A percentile compares a stretch with the other conserved stretches of the same genome.
Conservation (phyloP, 2,797 vertebrate species). For the Melanotaenia parkinsoni region DNA sequence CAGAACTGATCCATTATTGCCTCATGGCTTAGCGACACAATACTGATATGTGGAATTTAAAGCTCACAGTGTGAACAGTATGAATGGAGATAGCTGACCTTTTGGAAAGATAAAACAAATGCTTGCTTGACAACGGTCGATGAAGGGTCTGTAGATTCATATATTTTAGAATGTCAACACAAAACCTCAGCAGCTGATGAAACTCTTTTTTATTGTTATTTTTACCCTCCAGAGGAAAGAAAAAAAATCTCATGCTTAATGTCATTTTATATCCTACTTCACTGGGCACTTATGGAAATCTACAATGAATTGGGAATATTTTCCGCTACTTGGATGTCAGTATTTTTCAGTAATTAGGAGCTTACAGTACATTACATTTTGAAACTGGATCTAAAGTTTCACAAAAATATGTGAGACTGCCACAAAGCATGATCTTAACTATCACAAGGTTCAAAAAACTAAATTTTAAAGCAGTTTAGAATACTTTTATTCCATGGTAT, state of each 20-base stretch:
- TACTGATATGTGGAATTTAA: neutral
- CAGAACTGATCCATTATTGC: conserved; percentile 15
- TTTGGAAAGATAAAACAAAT: conserved; percentile 9
- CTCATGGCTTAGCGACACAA: neutral
- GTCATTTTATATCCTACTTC: neutral
- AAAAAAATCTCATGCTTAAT: neutral
- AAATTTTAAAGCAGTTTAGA: no score
- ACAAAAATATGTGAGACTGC: neutral
- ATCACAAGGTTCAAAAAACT: neutral
- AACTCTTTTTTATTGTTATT: neutral
- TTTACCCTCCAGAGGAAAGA: no score
- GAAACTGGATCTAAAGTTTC: no score
- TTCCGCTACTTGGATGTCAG: no score
- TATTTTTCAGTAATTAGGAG: no score
- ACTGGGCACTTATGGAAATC: neutral
- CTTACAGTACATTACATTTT: no score
- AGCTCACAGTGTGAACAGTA: neutral
- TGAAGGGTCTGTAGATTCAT: conserved; percentile 5
- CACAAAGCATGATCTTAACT: neutral
- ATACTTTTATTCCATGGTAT: neutral
- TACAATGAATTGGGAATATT: conserved; percentile 1
- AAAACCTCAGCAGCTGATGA: neutral
- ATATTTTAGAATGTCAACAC: conserved; percentile 26
- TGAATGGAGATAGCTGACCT: conserved; percentile 19
- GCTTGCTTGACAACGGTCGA: neutral